These are phyloP conservation scores for Corythaixoides concolor DNA, from an alignment of 2,113 vertebrate genomes.

Conservation along the genomic window DNA sequence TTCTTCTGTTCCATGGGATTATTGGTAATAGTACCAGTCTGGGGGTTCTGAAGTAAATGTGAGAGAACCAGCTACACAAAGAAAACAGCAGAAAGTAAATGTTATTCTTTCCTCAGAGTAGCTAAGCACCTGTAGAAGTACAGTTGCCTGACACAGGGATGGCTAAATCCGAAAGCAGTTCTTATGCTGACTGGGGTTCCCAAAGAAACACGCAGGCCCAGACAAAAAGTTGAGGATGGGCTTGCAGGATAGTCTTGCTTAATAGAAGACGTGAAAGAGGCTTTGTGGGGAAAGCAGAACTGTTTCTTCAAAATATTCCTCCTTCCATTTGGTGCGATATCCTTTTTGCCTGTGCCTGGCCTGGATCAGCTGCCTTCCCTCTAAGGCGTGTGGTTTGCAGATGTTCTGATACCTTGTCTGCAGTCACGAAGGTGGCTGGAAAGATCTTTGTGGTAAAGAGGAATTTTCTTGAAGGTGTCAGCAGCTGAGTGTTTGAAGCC, in stretches of 20 bases:
- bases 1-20: background rate
- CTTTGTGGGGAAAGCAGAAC: background rate
- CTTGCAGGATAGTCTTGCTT: background rate
- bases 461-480: background rate
- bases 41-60: background rate
- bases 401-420: background rate
- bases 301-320: background rate
- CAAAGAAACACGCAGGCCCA: background rate
- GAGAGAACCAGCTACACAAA: background rate
- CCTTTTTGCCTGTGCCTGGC: background rate
- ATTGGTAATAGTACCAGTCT: background rate
- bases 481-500: background rate
- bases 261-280: background rate
- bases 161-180: background rate
- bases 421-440: background rate
- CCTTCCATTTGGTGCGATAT: background rate
- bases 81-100: background rate
- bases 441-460: background rate
- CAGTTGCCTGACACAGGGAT: background rate
- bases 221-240: background rate
- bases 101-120: background rate
- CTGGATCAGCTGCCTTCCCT: background rate
- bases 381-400: background rate
- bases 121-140: background rate
- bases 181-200: background rate